These are phyloP conservation scores for Sphaerophoria taeniata DNA, from an alignment of 2,888 invertebrate genomes.

Conservation along the genomic window DNA sequence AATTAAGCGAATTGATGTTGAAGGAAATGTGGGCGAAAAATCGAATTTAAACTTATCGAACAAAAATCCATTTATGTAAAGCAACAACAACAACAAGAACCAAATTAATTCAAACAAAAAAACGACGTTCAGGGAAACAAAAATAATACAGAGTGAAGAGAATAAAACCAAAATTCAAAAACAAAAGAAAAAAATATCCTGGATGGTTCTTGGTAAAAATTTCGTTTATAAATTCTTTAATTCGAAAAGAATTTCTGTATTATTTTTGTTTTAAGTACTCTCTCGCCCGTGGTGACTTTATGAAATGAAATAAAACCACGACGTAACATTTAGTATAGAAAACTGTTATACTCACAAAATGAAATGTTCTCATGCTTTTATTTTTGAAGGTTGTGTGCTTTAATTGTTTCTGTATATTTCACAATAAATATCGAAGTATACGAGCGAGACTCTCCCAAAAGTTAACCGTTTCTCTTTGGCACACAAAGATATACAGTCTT, in stretches of 20 bases:
- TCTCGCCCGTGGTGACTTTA: constrained; percentile 75
- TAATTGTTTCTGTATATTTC: constrained; percentile 66
- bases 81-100: constrained; percentile 9
- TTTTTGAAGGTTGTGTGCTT: constrained; percentile 69
- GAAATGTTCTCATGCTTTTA: constrained; percentile 65
- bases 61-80: constrained; percentile 27
- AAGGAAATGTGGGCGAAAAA: constrained; percentile 55
- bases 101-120: constrained; percentile 26
- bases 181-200: constrained; percentile 18
- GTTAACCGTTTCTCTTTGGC: constrained; percentile 33
- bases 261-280: constrained; percentile 75
- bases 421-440: constrained; percentile 51
- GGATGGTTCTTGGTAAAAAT: constrained; percentile 55
- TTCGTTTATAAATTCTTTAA: constrained; percentile 58
- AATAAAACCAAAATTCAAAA: constrained; percentile 19
- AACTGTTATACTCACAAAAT: constrained; percentile 70
- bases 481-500: constrained; percentile 14
- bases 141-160: constrained; percentile 66
- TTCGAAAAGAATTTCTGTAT: constrained; percentile 58
- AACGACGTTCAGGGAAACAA: constrained; percentile 41
- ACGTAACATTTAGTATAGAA: constrained; percentile 71
- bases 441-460: constrained; percentile 41
- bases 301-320: constrained; percentile 75
- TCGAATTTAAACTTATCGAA: constrained; percentile 52
- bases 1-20: constrained; percentile 31